A percentile compares a stretch with the other conserved stretches of the same genome.
Evolutionary conservation across 1,140 invertebrate species (phyloP).

Genomic region (Scaptomyza pallida): DNA sequence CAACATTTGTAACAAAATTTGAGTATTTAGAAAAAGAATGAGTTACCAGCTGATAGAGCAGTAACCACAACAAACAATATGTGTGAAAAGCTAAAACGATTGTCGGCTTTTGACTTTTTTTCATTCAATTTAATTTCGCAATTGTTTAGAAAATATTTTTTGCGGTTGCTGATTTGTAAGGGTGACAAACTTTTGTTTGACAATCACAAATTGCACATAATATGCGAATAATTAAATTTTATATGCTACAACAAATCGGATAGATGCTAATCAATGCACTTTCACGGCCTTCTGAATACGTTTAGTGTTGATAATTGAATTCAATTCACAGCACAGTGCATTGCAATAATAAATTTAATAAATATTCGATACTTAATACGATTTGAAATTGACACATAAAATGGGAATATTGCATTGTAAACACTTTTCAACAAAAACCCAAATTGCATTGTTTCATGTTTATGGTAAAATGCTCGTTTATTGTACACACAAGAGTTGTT

Average conservation of each 20-base stretch:
- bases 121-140: not conserved
- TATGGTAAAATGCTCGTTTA: slow-evolving; percentile 37
- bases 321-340: slow-evolving; percentile 29
- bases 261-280: slow-evolving; percentile 32
- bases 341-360: slow-evolving; percentile 54
- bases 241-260: slow-evolving; percentile 7
- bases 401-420: slow-evolving; percentile 41
- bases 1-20: too few species aligned
- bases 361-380: slow-evolving; percentile 38
- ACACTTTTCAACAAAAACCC: slow-evolving; percentile 11
- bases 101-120: slow-evolving; percentile 17
- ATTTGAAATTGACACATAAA: slow-evolving; percentile 44
- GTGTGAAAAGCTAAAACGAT: slow-evolving; percentile 2
- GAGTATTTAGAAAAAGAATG: too few species aligned
- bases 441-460: slow-evolving; percentile 17
- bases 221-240: slow-evolving; percentile 24
- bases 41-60: not conserved
- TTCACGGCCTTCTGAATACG: slow-evolving; percentile 20
- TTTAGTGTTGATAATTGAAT: slow-evolving; percentile 56
- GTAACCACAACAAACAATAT: not conserved
- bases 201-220: slow-evolving; percentile 31
- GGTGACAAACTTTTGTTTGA: not conserved
- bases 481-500: not conserved
- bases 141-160: slow-evolving; percentile 16
- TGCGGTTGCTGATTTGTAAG: slow-evolving; percentile 9